A percentile compares a stretch with the other conserved stretches of the same genome.
phyloP scores from a whole-genome alignment of 2,113 vertebrate genomes.

The Psilopogon haemacephalus region DNA sequence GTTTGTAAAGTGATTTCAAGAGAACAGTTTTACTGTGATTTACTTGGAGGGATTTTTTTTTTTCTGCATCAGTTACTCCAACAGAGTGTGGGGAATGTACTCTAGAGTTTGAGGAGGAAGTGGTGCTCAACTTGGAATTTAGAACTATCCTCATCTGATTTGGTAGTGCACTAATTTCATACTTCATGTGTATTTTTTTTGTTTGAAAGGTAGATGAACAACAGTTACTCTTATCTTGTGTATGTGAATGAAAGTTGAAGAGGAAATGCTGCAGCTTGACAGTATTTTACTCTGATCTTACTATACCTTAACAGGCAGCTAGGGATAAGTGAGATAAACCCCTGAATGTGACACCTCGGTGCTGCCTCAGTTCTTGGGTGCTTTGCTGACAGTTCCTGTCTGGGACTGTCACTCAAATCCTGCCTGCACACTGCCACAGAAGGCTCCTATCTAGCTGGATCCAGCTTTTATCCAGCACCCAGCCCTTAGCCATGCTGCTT shows the following conservation, averaged over 20 bases:
- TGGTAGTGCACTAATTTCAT: neutral
- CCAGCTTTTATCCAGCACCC: too few relatives aligned
- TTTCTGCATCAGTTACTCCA: neutral
- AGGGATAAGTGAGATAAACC: neutral
- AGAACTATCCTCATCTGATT: neutral
- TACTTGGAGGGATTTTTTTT: neutral
- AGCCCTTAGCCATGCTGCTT: too few relatives aligned
- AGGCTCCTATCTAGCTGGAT: too few relatives aligned
- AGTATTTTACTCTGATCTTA: neutral
- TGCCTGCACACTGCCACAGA: too few relatives aligned
- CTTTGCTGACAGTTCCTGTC: too few relatives aligned
- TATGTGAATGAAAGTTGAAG: neutral
- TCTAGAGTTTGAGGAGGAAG: neutral
- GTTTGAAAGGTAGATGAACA: neutral
- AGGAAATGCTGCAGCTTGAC: neutral
- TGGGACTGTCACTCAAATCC: too few relatives aligned
- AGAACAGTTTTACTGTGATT: neutral
- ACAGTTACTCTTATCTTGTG: neutral
- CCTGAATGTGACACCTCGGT: neutral
- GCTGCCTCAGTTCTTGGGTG: neutral
- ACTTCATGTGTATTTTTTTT: neutral
- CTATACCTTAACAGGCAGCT: neutral
- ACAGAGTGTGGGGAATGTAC: neutral
- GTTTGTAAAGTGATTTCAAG: neutral
- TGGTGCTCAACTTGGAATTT: neutral